phyloP scores from a whole-genome alignment of 2,113 vertebrate species.

The rabbit (Oryctolagus cuniculus) region mOryCun1.1 NC_091434.1:32940501-32941000 shows the following conservation, averaged over 20 bases:
- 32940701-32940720: background rate
- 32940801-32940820: background rate
- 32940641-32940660: background rate
- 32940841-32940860: background rate
- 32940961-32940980: background rate
- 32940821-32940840: background rate
- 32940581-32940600: too few relatives aligned
- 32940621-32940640: background rate
- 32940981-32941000: constrained; percentile 14
- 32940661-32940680: background rate
- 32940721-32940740: background rate
- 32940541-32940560: too few relatives aligned
- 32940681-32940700: constrained; percentile 8
- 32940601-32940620: background rate
- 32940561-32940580: too few relatives aligned
- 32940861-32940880: background rate
- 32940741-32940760: constrained; percentile 27
- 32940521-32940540: too few relatives aligned
- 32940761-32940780: background rate
- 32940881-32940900: background rate
- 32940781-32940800: background rate
- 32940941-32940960: background rate
- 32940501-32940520: too few relatives aligned
- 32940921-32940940: background rate
- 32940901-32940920: background rate